Evolutionary conservation across 2,113 vertebrate species (phyloP).

Genomic region (Hippocampus guttulatus): DNA sequence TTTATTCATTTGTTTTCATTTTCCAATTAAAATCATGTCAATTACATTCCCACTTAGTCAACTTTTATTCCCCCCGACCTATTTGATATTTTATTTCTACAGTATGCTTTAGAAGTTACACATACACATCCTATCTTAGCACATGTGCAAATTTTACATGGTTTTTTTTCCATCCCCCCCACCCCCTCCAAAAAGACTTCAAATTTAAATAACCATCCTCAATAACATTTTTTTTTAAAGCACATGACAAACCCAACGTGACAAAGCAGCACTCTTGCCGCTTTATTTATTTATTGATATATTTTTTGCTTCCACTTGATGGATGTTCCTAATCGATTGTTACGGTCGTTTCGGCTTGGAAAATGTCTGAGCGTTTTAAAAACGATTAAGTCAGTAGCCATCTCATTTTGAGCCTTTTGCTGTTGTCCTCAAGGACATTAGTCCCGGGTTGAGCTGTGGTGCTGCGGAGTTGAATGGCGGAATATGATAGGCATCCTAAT

Average conservation of each 20-base stretch:
- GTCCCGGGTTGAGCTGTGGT: conserved; percentile 16
- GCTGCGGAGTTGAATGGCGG: conserved; percentile 29
- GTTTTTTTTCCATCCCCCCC: too few relatives aligned
- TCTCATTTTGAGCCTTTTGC: background rate
- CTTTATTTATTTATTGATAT: background rate
- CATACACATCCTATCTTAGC: too few relatives aligned
- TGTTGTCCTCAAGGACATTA: conserved; percentile 4
- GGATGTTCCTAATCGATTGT: background rate
- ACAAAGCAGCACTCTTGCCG: background rate
- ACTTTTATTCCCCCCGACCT: too few relatives aligned
- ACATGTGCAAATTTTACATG: too few relatives aligned
- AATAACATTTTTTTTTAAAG: background rate
- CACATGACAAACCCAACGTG: background rate
- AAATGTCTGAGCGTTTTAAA: background rate
- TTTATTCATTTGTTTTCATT: too few relatives aligned
- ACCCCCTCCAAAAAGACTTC: too few relatives aligned
- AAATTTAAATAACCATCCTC: too few relatives aligned
- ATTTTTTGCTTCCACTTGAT: background rate
- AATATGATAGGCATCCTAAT: conserved; percentile 43
- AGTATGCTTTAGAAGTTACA: too few relatives aligned
- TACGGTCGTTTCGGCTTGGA: background rate
- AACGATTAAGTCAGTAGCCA: background rate
- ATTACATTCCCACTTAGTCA: too few relatives aligned
- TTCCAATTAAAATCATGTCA: too few relatives aligned
- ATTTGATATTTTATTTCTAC: too few relatives aligned